phyloP scores from a whole-genome alignment of 2,888 invertebrate genomes.

The Drosophila subquinaria region DNA sequence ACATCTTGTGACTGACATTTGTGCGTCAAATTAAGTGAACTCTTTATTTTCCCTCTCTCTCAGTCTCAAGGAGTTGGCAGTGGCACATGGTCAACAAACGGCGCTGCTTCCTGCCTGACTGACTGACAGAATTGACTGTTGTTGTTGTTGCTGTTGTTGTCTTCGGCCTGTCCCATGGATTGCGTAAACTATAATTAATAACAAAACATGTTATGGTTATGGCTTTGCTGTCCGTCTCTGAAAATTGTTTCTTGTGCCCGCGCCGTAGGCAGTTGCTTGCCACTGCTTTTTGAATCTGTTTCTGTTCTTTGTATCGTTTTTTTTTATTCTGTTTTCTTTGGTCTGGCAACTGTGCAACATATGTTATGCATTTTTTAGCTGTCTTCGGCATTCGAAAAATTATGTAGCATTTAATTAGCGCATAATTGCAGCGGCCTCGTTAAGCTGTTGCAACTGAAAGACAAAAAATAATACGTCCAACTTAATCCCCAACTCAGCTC shows the following conservation, averaged over 20 bases:
- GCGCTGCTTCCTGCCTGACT: conserved; percentile 61
- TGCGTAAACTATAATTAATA: conserved; percentile 82
- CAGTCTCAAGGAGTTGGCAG: conserved; percentile 41
- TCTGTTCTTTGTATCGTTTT: conserved; percentile 23
- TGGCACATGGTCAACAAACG: conserved; percentile 70
- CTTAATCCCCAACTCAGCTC: conserved; percentile 37
- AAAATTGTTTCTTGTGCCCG: conserved; percentile 75
- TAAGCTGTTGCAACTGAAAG: conserved; percentile 24
- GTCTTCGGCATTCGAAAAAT: conserved; percentile 78
- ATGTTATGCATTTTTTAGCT: conserved; percentile 80
- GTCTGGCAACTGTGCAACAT: conserved; percentile 65
- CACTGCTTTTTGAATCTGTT: conserved; percentile 29
- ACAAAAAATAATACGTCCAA: conserved; percentile 18
- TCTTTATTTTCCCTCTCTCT: conserved; percentile 48
- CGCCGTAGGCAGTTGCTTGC: conserved; percentile 55
- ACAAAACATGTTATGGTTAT: conserved; percentile 82
- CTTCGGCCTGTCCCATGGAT: conserved; percentile 76
- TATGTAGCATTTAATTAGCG: conserved; percentile 82
- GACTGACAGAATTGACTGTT: conserved; percentile 54
- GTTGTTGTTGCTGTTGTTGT: conserved; percentile 63
- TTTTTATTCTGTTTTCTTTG: neutral
- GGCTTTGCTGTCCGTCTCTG: conserved; percentile 60
- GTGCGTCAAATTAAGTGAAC: conserved; percentile 81
- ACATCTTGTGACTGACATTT: conserved; percentile 74
- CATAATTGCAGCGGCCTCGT: conserved; percentile 70